Evolutionary conservation across 2,113 vertebrate species (phyloP).

Genomic region (Cynocephalus volans): DNA sequence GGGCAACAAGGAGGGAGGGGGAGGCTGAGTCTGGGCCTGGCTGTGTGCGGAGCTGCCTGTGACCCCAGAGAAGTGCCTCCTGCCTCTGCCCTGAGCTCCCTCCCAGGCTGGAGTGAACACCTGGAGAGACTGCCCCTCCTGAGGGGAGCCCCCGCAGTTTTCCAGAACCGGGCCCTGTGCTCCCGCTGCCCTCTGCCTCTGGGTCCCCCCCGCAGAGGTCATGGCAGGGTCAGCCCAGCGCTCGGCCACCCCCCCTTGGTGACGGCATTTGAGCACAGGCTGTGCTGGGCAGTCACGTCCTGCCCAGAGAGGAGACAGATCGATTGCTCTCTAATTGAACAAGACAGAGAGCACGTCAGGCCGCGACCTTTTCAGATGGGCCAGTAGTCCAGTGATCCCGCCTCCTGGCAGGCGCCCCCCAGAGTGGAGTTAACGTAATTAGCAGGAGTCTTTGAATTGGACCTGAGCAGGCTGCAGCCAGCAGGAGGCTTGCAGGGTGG

Average conservation of each 20-base stretch:
- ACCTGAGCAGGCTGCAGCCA: background rate
- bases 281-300: background rate
- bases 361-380: conserved; percentile 68
- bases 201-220: background rate
- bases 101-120: too few relatives aligned
- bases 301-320: conserved; percentile 57
- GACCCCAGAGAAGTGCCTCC: background rate
- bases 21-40: too few relatives aligned
- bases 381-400: conserved; percentile 74
- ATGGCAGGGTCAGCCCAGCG: rapidly evolving
- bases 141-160: background rate
- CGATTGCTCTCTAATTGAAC: conserved; percentile 74
- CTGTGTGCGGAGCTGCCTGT: too few relatives aligned
- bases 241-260: too few relatives aligned
- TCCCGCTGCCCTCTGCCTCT: background rate
- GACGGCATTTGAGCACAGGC: background rate
- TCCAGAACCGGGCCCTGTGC: background rate
- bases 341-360: conserved; percentile 65
- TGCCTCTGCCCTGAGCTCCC: background rate
- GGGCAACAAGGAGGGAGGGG: background rate
- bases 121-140: background rate
- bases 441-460: background rate
- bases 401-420: conserved; percentile 4
- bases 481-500: rapidly evolving
- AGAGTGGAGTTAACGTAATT: rapidly evolving